Evolutionary conservation across 2,888 invertebrate genomes (phyloP), one percentile per base, ranked within the genome.

Genomic region (Aphidoletes aphidimyza): DNA sequence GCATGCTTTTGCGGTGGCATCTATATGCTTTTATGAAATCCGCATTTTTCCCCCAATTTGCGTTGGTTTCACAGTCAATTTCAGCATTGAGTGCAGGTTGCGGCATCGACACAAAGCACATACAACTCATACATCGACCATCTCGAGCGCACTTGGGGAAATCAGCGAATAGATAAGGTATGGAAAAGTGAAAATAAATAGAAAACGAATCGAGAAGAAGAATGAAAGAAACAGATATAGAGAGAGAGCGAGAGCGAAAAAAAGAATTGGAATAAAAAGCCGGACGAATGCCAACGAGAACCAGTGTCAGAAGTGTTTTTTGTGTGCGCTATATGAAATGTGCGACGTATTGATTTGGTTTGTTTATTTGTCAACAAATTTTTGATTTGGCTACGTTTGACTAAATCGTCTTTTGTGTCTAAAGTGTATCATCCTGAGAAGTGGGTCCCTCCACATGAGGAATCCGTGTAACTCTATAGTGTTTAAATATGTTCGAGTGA

Each of bases 111-210:
- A 54, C 54, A 54, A 54, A 54, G 26, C 69, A 30, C 69, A 30
- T 69, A 30, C 34, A 69, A 11, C 22, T 26, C 22, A 22, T 26
- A 19, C 54, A 54, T 54, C 30, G 8, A n/a, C 30, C 42, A 42
- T 42, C 42, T 42, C 42, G n/a, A 42, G n/a, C 30, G 69, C 69
- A 30, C 69, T 69, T 69, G 26, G 69, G 69, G 69, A 69, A 69
- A 69, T 69, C 69, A 30, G 69, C 34, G 69, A 69, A 69, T 69
- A 69, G 69, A 69, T 69, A 34, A 69, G 69, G 69, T 69, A 69
- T 69, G 69, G 69, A 69, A 69, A 69, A 69, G 69, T 69, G 69
- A 69, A 69, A 69, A 69, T 30, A 69, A 69, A 69, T 69, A 69
- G 69, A 30, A 69, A 69, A 34, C 69, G 30, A 69, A 69, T 69